Evolutionary conservation across 2,797 vertebrate genomes (phyloP).

Genomic region (Paratrypauchen microcephalus): DNA sequence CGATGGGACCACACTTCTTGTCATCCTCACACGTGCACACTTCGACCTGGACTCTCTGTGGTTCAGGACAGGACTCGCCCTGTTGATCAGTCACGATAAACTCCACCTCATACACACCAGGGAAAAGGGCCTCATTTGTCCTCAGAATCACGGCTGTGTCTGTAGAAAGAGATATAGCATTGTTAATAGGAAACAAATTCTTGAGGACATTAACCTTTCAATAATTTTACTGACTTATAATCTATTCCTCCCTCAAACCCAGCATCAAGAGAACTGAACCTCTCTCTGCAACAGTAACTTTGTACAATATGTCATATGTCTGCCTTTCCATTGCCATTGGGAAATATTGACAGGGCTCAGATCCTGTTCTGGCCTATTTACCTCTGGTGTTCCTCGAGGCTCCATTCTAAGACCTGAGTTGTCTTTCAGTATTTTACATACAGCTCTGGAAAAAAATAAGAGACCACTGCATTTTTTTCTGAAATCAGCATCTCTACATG

Average conservation of each 20-base stretch:
- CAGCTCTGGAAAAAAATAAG: too few relatives aligned
- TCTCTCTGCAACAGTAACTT: too few relatives aligned
- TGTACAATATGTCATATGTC: too few relatives aligned
- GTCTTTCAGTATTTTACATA: neutral
- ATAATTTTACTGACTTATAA: too few relatives aligned
- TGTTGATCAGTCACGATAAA: constrained; percentile 69
- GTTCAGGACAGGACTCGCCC: constrained; percentile 57
- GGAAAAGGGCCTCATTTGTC: constrained; percentile 45
- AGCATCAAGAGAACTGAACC: too few relatives aligned
- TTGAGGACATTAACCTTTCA: too few relatives aligned
- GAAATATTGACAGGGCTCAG: neutral
- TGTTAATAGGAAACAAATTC: neutral
- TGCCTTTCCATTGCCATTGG: too few relatives aligned
- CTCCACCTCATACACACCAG: constrained; percentile 57
- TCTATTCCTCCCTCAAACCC: too few relatives aligned
- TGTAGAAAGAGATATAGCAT: constrained; percentile 51
- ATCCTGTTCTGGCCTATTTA: neutral
- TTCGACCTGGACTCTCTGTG: constrained; percentile 61
- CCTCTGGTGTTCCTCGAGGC: neutral
- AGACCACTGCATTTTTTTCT: too few relatives aligned
- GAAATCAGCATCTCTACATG: too few relatives aligned
- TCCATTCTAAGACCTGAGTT: neutral
- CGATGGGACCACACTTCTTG: constrained; percentile 25
- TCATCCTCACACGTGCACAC: constrained; percentile 70
- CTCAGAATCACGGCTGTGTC: constrained; percentile 70